Conservation (phyloP, 2,888 invertebrate species). For the Marronus borbonicus region DNA sequence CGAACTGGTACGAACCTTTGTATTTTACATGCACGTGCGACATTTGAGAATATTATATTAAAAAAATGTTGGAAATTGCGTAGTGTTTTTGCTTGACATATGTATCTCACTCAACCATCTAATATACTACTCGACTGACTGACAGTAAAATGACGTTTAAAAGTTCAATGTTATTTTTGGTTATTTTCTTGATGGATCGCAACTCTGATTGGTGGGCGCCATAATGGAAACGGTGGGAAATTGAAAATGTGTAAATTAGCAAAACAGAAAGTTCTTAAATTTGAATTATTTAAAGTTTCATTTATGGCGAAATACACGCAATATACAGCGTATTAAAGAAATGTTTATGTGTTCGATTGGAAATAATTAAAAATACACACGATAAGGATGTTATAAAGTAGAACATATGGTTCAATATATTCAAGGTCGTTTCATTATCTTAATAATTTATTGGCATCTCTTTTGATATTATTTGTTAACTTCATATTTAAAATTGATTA, state of each 20-base stretch:
- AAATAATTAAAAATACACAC: not conserved
- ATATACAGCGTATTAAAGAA: not conserved
- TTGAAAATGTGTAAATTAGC: not conserved
- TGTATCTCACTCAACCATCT: conserved; percentile 45
- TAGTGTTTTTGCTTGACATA: conserved; percentile 51
- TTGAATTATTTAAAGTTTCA: not conserved
- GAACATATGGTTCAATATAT: conserved; percentile 36
- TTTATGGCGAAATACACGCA: not conserved
- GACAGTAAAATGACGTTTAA: conserved; percentile 52
- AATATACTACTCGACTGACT: conserved; percentile 50
- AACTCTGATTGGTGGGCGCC: conserved; percentile 29
- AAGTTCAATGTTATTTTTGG: conserved; percentile 52
- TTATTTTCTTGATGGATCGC: not conserved
- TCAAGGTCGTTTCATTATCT: conserved; percentile 27
- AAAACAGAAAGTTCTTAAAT: not conserved
- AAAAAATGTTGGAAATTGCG: conserved; percentile 54
- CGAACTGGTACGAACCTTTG: conserved; percentile 46
- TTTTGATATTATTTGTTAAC: not conserved
- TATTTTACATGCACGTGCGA: conserved; percentile 55
- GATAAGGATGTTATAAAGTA: not conserved
- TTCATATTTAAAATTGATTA: no score
- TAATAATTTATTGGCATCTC: not conserved
- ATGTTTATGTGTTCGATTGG: not conserved
- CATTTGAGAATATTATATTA: conserved; percentile 53
- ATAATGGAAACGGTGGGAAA: conserved; percentile 15